Conservation (phyloP, 2,888 invertebrate genomes). For the Lottia gigantea region DNA sequence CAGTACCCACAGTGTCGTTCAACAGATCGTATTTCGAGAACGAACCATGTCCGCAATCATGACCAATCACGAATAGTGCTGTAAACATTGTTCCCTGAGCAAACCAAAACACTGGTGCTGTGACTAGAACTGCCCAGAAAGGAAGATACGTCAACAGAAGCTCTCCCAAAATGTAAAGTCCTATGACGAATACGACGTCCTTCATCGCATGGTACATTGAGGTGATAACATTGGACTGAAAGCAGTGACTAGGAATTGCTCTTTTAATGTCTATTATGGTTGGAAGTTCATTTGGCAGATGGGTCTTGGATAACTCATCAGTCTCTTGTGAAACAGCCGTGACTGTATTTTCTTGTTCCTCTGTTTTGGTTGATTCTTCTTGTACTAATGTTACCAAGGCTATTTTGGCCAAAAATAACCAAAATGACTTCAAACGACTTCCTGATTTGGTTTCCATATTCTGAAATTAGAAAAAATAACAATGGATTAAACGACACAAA, state of each 20-base stretch:
- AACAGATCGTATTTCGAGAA: constrained; percentile 48
- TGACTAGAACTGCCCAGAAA: constrained; percentile 15
- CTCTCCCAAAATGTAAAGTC: constrained; percentile 31
- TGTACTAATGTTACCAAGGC: not conserved
- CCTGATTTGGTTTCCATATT: not conserved
- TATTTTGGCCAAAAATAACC: not conserved
- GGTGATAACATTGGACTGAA: constrained; percentile 40
- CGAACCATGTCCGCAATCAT: constrained; percentile 61
- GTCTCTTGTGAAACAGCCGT: not conserved
- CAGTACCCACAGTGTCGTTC: constrained; percentile 53
- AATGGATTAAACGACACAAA: not conserved
- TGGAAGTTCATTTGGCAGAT: constrained; percentile 44
- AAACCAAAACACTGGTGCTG: constrained; percentile 50
- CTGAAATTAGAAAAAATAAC: not conserved
- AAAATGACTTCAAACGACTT: not conserved
- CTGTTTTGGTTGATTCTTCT: not conserved
- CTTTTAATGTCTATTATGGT: constrained; percentile 54
- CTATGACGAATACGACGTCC: constrained; percentile 43
- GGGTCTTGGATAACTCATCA: not conserved
- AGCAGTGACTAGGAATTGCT: constrained; percentile 51
- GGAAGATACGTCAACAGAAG: constrained; percentile 26
- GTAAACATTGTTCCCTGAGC: constrained; percentile 57
- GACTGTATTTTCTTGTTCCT: not conserved
- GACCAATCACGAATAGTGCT: constrained; percentile 58
- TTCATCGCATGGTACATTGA: constrained; percentile 53